phyloP scores from a whole-genome alignment of 2,888 invertebrate species.

The Calameuta idolon region DNA sequence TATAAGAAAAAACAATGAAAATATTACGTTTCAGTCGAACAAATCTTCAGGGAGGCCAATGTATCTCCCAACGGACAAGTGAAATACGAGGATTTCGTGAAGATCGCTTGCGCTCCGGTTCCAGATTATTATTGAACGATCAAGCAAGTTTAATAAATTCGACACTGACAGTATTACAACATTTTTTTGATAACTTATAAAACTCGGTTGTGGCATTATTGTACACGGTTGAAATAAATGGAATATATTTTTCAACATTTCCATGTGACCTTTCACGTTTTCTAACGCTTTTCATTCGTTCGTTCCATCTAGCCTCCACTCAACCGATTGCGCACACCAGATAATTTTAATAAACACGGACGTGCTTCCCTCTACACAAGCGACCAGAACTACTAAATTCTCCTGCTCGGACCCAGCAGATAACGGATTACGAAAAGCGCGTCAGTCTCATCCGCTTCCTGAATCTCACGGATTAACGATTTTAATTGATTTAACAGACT shows the following conservation, averaged over 20 bases:
- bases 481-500: background rate
- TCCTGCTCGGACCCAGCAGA: background rate
- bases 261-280: background rate
- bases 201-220: background rate
- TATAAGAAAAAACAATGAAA: no score
- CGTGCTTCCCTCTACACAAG: background rate
- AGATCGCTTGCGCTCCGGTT: slow-evolving; percentile 92
- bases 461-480: background rate
- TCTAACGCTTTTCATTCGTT: background rate
- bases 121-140: slow-evolving; percentile 86
- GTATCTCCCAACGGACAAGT: slow-evolving; percentile 83
- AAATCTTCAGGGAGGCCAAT: slow-evolving; percentile 92
- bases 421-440: background rate
- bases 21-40: slow-evolving; percentile 73
- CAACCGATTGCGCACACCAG: background rate
- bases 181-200: background rate
- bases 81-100: slow-evolving; percentile 91
- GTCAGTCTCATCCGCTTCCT: background rate
- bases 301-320: background rate
- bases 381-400: background rate
- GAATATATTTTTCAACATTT: background rate
- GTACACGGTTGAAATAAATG: background rate
- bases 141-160: background rate
- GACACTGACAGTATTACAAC: background rate
- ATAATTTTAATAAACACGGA: background rate